Conservation (phyloP, 1,140 invertebrate species). For the Tribolium castaneum region DNA sequence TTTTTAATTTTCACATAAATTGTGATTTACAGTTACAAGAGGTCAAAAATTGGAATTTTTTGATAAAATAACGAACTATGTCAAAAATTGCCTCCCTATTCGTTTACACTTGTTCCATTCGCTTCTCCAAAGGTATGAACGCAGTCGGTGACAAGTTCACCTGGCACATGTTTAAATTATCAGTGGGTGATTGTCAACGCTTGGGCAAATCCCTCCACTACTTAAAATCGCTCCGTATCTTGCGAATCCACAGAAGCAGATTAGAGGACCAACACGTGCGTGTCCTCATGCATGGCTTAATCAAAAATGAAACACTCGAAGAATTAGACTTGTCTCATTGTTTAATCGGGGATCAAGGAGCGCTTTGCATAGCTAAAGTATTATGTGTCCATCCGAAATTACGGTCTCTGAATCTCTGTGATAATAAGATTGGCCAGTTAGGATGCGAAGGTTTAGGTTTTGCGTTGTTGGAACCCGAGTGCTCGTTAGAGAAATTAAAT, state of each 20-base stretch:
- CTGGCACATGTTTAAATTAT: constrained; percentile 60
- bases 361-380: constrained; percentile 59
- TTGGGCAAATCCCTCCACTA: constrained; percentile 57
- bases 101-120: not conserved
- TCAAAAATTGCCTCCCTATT: too few species aligned
- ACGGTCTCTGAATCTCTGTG: constrained; percentile 55
- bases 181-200: constrained; percentile 54
- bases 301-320: constrained; percentile 55
- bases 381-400: constrained; percentile 53
- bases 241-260: constrained; percentile 57
- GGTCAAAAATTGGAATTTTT: too few species aligned
- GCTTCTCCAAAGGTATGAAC: constrained; percentile 48
- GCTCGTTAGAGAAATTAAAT: constrained; percentile 57
- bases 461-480: constrained; percentile 51
- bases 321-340: constrained; percentile 62
- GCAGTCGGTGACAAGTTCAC: constrained; percentile 55
- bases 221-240: constrained; percentile 54
- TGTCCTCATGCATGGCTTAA: constrained; percentile 56
- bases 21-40: not conserved
- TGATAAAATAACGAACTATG: too few species aligned
- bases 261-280: constrained; percentile 58
- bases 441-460: constrained; percentile 56
- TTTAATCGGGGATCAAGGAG: constrained; percentile 59
- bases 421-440: constrained; percentile 59
- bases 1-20: too few species aligned